A percentile compares a stretch with the other conserved stretches of the same genome.
These are phyloP conservation scores for Ascaphus truei DNA, from an alignment of 2,113 vertebrate species.

Conservation along the genomic window DNA sequence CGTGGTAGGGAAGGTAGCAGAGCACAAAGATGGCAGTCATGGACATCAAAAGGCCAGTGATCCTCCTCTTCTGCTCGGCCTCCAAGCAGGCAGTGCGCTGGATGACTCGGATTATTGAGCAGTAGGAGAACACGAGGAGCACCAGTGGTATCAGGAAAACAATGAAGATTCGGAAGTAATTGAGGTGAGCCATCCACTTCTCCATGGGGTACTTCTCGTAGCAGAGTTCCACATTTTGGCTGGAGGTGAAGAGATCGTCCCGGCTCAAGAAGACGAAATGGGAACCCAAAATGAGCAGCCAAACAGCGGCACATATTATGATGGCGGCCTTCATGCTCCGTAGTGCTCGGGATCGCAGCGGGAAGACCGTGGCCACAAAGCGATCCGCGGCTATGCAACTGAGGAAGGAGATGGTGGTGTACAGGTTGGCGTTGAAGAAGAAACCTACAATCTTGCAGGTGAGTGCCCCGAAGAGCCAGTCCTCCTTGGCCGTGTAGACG, in stretches of 20 bases:
- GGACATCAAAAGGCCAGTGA: slow-evolving; percentile 17
- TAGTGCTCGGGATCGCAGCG: slow-evolving; percentile 1
- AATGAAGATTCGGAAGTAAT: slow-evolving; percentile 33
- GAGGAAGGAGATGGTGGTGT: slow-evolving; percentile 35
- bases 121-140: slow-evolving; percentile 27
- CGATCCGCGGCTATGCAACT: slow-evolving; percentile 38
- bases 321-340: slow-evolving; percentile 20
- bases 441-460: slow-evolving; percentile 36
- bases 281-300: slow-evolving; percentile 9
- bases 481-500: slow-evolving; percentile 8
- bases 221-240: slow-evolving; percentile 29
- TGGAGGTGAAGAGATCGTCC: not conserved
- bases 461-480: slow-evolving; percentile 27
- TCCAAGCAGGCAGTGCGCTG: not conserved
- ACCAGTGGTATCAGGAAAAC: slow-evolving; percentile 30
- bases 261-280: slow-evolving; percentile 4
- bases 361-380: slow-evolving; percentile 31
- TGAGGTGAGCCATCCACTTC: slow-evolving; percentile 29
- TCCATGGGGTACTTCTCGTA: slow-evolving; percentile 37
- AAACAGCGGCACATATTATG: not conserved
- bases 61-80: slow-evolving; percentile 13
- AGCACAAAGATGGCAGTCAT: slow-evolving; percentile 34
- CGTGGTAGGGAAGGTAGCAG: slow-evolving; percentile 36
- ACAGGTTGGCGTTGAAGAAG: slow-evolving; percentile 40
- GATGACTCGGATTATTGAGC: slow-evolving; percentile 11